A percentile compares a stretch with the other conserved stretches of the same genome.
These are phyloP conservation scores for Onychomys arenicola DNA, from an alignment of 2,797 vertebrate species.

Conservation along the genomic window DNA sequence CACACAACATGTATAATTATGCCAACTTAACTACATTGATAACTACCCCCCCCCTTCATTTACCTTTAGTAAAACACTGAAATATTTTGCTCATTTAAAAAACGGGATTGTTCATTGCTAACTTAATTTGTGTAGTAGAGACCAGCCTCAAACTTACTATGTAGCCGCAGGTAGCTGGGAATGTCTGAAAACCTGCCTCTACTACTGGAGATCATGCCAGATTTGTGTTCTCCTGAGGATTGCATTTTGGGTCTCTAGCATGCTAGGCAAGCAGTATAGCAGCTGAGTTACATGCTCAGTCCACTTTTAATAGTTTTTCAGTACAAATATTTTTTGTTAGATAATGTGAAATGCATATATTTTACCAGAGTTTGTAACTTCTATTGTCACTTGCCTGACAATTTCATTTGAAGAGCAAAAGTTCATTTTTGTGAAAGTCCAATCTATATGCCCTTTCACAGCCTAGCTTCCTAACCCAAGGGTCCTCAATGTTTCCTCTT, in stretches of 20 bases:
- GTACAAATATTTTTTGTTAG: background rate
- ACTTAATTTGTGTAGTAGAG: background rate
- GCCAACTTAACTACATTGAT: background rate
- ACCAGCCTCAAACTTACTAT: background rate
- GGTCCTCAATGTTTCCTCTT: background rate
- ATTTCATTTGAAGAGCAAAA: slow-evolving; percentile 51
- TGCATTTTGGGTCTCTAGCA: background rate
- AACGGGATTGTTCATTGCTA: background rate
- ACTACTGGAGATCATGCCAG: background rate
- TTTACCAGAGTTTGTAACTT: background rate
- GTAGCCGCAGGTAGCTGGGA: background rate
- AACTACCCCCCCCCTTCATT: background rate
- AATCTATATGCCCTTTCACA: background rate
- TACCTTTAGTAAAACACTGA: slow-evolving; percentile 38
- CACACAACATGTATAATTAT: background rate
- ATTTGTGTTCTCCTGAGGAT: background rate
- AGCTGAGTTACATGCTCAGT: no score
- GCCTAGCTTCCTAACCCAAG: slow-evolving; percentile 16
- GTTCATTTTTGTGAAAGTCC: slow-evolving; percentile 20
- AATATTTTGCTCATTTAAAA: slow-evolving; percentile 5
- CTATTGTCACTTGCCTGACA: background rate
- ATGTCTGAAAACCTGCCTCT: background rate
- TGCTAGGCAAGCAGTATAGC: background rate
- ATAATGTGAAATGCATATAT: background rate
- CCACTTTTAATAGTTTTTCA: background rate